Conservation (phyloP, 2,888 invertebrate genomes). For the Byasa hedistus region DNA sequence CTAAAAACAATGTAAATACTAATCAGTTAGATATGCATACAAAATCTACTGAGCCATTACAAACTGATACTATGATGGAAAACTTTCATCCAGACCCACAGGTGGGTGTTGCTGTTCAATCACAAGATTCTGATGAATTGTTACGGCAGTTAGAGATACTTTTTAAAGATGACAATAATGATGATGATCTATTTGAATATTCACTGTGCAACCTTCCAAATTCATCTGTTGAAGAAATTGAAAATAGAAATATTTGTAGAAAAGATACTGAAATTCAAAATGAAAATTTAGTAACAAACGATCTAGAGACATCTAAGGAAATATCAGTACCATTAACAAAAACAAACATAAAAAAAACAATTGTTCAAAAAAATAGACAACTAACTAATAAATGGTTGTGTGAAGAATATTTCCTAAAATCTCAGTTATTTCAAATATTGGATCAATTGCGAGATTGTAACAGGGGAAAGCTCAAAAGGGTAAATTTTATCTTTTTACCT, state of each 20-base stretch:
- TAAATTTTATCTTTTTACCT: conserved; percentile 36
- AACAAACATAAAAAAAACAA: conserved; percentile 39
- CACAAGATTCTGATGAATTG: conserved; percentile 59
- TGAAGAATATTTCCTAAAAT: conserved; percentile 69
- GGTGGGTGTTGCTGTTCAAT: conserved; percentile 43
- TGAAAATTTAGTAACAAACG: conserved; percentile 34
- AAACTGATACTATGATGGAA: conserved; percentile 29
- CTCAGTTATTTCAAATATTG: conserved; percentile 59
- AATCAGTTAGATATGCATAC: conserved; percentile 18
- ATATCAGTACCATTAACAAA: conserved; percentile 52
- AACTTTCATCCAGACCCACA: not conserved
- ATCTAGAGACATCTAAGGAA: conserved; percentile 58
- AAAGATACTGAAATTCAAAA: conserved; percentile 47
- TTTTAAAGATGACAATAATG: conserved; percentile 63
- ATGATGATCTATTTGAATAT: conserved; percentile 69
- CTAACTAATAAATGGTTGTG: conserved; percentile 67
- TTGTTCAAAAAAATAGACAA: conserved; percentile 40
- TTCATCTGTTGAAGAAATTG: conserved; percentile 39
- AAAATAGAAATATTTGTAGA: conserved; percentile 17
- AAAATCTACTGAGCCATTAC: conserved; percentile 26
- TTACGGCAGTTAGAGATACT: conserved; percentile 68
- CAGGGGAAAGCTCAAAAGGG: conserved; percentile 60
- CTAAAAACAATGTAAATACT: conserved; percentile 20
- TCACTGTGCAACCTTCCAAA: conserved; percentile 50
- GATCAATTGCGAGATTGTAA: conserved; percentile 66